These are phyloP conservation scores for Epirrhoe alternata DNA, from an alignment of 2,888 invertebrate species.

Conservation along the genomic window DNA sequence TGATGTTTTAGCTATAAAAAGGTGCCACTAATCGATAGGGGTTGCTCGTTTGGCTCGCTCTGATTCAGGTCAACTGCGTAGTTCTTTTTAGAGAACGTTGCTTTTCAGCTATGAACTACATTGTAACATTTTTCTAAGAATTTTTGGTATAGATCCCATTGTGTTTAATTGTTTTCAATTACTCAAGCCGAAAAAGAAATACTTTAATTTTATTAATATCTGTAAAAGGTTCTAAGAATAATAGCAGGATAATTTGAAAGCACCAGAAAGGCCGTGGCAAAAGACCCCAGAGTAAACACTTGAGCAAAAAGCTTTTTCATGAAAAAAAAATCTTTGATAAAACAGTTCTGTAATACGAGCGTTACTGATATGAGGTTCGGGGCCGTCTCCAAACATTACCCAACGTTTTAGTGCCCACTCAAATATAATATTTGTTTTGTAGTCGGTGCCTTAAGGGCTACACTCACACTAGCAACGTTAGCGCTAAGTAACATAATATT, in stretches of 20 bases:
- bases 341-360: slow-evolving; percentile 43
- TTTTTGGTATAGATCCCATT: not conserved
- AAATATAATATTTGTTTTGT: slow-evolving; percentile 53
- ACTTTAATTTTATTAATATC: slow-evolving; percentile 17
- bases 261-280: slow-evolving; percentile 30
- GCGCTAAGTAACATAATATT: slow-evolving; percentile 50
- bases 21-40: slow-evolving; percentile 37
- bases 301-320: slow-evolving; percentile 39
- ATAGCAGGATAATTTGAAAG: slow-evolving; percentile 33
- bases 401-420: slow-evolving; percentile 47
- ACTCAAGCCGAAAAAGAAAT: slow-evolving; percentile 4
- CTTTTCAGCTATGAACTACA: not conserved
- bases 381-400: slow-evolving; percentile 42
- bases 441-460: slow-evolving; percentile 35
- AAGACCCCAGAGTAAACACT: slow-evolving; percentile 39
- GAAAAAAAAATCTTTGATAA: slow-evolving; percentile 43
- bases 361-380: slow-evolving; percentile 45
- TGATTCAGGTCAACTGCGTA: slow-evolving; percentile 28
- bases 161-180: not conserved
- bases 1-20: slow-evolving; percentile 43
- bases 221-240: slow-evolving; percentile 27
- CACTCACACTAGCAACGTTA: slow-evolving; percentile 35
- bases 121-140: not conserved
- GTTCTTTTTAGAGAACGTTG: slow-evolving; percentile 8
- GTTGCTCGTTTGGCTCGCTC: slow-evolving; percentile 31